A percentile compares a stretch with the other conserved stretches of the same genome.
Evolutionary conservation across 2,797 vertebrate genomes (phyloP).

Genomic region (Bovichtus variegatus): DNA sequence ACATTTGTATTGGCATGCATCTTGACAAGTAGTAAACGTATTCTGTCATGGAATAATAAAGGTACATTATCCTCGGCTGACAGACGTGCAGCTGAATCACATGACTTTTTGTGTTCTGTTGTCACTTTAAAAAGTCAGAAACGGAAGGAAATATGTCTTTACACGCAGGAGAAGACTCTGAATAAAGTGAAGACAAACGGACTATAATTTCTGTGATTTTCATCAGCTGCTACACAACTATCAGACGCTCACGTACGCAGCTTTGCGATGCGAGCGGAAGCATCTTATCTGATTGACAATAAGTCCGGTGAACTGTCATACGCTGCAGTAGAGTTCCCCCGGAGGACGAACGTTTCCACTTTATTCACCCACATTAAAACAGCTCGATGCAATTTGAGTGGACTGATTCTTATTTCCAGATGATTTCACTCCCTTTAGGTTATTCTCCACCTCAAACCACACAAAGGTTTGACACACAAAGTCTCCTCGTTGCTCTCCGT

Average conservation of each 20-base stretch:
- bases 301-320: background rate
- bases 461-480: no score
- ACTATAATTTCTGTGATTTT: no score
- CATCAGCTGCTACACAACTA: background rate
- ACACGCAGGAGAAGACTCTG: constrained; percentile 2
- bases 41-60: background rate
- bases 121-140: background rate
- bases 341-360: no score
- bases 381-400: background rate
- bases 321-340: no score
- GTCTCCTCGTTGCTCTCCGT: no score
- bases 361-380: background rate
- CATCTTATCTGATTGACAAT: background rate
- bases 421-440: background rate
- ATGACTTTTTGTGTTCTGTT: background rate
- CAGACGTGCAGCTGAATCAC: background rate
- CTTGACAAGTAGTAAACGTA: background rate
- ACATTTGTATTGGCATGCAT: background rate
- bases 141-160: background rate
- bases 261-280: background rate
- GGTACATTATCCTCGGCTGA: no score
- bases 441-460: no score
- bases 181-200: no score
- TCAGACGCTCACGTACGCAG: background rate
- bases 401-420: background rate